Evolutionary conservation across 35 echinoderm and acorn worm species (phyloP).

Genomic region (Lytechinus pictus): DNA sequence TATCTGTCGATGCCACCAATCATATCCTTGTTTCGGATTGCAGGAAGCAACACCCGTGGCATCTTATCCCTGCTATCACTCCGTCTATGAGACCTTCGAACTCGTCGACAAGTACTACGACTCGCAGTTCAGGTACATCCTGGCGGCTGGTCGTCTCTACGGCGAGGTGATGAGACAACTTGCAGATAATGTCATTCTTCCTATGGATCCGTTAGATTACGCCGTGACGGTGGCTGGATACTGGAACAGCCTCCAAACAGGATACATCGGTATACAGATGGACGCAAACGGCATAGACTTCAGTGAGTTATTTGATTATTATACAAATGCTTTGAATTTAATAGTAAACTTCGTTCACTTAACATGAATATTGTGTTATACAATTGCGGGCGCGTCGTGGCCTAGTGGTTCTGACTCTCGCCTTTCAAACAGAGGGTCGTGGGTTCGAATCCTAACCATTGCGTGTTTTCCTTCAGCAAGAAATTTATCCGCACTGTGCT

Average conservation of each 20-base stretch:
- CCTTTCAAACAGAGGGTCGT: too few relatives aligned
- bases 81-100: constrained; percentile 87
- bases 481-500: too few relatives aligned
- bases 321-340: too few relatives aligned
- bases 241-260: constrained; percentile 57
- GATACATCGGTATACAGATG: constrained; percentile 61
- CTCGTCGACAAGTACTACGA: constrained; percentile 76
- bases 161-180: constrained; percentile 70
- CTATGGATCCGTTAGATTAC: constrained; percentile 65
- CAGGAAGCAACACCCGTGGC: constrained; percentile 64
- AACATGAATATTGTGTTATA: too few relatives aligned
- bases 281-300: constrained; percentile 57
- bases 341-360: too few relatives aligned
- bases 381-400: too few relatives aligned
- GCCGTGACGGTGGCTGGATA: constrained; percentile 64
- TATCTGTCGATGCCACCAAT: too few relatives aligned
- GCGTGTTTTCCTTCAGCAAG: too few relatives aligned
- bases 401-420: too few relatives aligned
- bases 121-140: constrained; percentile 71
- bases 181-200: constrained; percentile 68
- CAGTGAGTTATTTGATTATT: constrained; percentile 38
- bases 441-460: too few relatives aligned
- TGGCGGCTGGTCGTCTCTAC: constrained; percentile 60
- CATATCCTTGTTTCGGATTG: not conserved
- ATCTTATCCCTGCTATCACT: constrained; percentile 86